These are phyloP conservation scores for Electrona antarctica DNA, from an alignment of 2,113 vertebrate genomes.

Conservation along the genomic window DNA sequence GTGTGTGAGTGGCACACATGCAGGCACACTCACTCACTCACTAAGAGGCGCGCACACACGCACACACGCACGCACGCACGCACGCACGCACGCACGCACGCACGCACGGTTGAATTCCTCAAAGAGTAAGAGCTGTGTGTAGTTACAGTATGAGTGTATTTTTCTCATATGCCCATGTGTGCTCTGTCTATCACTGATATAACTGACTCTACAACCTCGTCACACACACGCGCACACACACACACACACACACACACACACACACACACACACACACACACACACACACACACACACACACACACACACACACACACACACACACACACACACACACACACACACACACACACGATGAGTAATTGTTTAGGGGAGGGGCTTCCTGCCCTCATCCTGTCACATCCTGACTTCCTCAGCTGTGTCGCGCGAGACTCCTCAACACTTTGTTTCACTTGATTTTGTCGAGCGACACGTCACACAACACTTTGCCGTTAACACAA, in stretches of 20 bases:
- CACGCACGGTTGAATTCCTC: conserved; percentile 14
- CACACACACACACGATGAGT: conserved; percentile 42
- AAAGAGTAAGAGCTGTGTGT: not conserved
- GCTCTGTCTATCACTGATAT: conserved; percentile 47
- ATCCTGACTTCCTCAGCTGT: conserved; percentile 58
- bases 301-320: not conserved
- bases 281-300: conserved; percentile 6
- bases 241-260: conserved; percentile 1
- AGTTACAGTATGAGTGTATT: too few species aligned
- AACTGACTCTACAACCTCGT: conserved; percentile 36
- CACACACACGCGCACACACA: conserved; percentile 5
- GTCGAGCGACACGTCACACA: too few species aligned
- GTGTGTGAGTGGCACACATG: too few species aligned
- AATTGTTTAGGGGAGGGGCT: conserved; percentile 52
- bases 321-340: conserved; percentile 9
- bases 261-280: not conserved
- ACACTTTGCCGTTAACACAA: too few species aligned
- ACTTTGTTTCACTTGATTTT: too few species aligned
- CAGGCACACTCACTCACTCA: too few species aligned
- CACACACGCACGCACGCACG: conserved; percentile 12
- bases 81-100: conserved; percentile 21
- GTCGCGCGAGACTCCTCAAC: not conserved
- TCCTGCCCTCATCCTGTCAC: conserved; percentile 70
- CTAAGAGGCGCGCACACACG: not conserved
- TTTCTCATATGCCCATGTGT: conserved; percentile 56